Base-by-base conservation (phyloP, 2,113 vertebrate genomes). In the Lamprotornis superbus region DNA sequence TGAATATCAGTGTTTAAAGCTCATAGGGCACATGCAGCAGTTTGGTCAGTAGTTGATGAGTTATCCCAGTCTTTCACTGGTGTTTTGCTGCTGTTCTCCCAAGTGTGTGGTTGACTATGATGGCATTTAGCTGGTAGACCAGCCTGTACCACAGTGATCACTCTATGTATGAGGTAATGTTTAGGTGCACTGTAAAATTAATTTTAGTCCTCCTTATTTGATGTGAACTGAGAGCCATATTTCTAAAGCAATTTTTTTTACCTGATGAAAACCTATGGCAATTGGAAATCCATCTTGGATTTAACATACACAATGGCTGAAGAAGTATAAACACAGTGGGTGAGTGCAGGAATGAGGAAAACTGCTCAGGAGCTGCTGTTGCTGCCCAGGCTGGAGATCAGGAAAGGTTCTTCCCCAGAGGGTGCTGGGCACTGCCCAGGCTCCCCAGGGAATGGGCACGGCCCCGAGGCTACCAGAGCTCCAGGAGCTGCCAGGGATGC, bases 1-100 rank as follows among this genome's bases (percentile, higher is more conserved):
- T 49, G 83, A 78, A 80, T 92, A 57, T 78, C 60, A 31, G 30
- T 67, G 47, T 84, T 81, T 86, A 75, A 83, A 90, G 50, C 65
- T 92, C 22, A 42, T 0, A 83, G 87, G 57, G 35, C 37, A 22
- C 47, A 90, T 95, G 14, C 13, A 68, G 53, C 81, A 87, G 61
- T 96, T 89, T 73, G 68, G 90, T 90, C 87, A 70, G 15, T 59
- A 68, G 77, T 30, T 93, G 33, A 49, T 71, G 90, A 91, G 78
- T 80, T 96, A 69, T 81, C 64, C 69, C 49, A 27, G 42, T 50
- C 23, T 75, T 79, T 70, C 87, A 27, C 3, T 90, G 70, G 57
- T 91, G 20, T 88, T 86, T 60, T 71, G 15, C 49, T 74, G 31
- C 35, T 70, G 5, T 31, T 63, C 55, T 88, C 55, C 42, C 49